phyloP scores from a whole-genome alignment of 2,113 vertebrate species.

The Noctilio leporinus region DNA sequence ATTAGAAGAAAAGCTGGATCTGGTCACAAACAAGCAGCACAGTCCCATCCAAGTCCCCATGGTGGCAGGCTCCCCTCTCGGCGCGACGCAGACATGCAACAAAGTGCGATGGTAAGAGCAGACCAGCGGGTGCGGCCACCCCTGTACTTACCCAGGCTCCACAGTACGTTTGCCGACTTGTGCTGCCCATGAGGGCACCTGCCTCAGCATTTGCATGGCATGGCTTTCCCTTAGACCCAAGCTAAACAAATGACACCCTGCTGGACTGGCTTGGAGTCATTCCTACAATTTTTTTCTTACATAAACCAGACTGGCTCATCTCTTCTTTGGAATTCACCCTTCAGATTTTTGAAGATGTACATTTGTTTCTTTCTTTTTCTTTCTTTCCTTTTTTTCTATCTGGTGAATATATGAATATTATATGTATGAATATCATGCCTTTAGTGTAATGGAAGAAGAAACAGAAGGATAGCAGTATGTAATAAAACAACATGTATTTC shows the following conservation, averaged over 20 bases:
- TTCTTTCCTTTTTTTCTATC: constrained; percentile 9
- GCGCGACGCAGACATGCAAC: constrained; percentile 98
- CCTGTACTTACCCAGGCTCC: background rate
- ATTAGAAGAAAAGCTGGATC: constrained; percentile 92
- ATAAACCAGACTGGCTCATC: constrained; percentile 13
- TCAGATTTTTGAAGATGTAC: background rate
- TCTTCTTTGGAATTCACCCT: constrained; percentile 29
- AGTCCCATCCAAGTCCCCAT: constrained; percentile 97
- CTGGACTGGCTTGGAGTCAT: background rate
- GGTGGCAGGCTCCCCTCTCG: constrained; percentile 97
- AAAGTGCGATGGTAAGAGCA: constrained; percentile 94
- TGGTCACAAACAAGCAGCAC: constrained; percentile 90
- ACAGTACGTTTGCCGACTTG: rapidly evolving
- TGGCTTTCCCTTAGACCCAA: background rate
- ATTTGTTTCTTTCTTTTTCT: constrained; percentile 32
- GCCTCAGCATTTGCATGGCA: background rate
- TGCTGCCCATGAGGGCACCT: background rate
- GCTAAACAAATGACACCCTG: background rate
- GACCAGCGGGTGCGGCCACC: background rate
- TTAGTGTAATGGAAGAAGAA: background rate
- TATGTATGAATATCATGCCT: background rate
- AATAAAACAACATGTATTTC: rapidly evolving
- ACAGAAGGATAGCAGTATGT: rapidly evolving
- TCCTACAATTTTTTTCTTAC: constrained; percentile 43
- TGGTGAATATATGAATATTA: background rate